Conservation (phyloP, 2,888 invertebrate species). For the Pseudanteris insignis region DNA sequence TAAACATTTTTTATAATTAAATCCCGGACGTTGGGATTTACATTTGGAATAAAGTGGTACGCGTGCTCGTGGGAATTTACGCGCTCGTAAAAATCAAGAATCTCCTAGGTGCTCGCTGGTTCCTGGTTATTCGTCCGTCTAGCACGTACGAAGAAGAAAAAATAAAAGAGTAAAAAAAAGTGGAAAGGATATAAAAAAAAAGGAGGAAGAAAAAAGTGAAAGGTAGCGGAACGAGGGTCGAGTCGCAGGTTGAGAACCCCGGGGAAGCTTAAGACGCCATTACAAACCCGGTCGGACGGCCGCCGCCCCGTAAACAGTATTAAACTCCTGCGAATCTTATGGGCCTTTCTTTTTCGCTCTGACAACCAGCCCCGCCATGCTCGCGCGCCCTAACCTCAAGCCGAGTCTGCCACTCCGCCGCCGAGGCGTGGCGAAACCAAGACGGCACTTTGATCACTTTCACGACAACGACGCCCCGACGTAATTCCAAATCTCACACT, state of each 20-base stretch:
- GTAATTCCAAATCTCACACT: conserved; percentile 37
- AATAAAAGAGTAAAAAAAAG: too few species aligned
- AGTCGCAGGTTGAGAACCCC: conserved; percentile 56
- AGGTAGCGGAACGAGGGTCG: too few species aligned
- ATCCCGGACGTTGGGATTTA: too few species aligned
- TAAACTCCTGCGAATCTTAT: conserved; percentile 66
- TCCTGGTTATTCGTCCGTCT: conserved; percentile 46
- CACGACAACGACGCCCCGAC: conserved; percentile 46
- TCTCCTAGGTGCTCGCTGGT: conserved; percentile 56
- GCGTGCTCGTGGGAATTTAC: conserved; percentile 62
- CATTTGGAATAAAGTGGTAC: conserved; percentile 39
- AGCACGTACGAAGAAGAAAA: conserved; percentile 12
- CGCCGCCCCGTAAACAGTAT: conserved; percentile 66
- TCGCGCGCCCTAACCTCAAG: conserved; percentile 42
- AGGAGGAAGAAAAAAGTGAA: too few species aligned
- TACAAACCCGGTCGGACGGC: conserved; percentile 60
- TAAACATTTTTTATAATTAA: too few species aligned
- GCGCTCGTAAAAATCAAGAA: conserved; percentile 66
- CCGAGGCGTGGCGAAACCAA: conserved; percentile 44
- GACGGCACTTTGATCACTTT: conserved; percentile 62
- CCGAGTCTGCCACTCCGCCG: conserved; percentile 28
- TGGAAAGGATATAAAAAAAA: too few species aligned
- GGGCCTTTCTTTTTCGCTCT: conserved; percentile 50
- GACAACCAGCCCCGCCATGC: conserved; percentile 47
- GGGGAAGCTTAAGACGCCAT: conserved; percentile 66